Evolutionary conservation across 2,888 invertebrate species (phyloP), one percentile per base, ranked within the genome.

Genomic region (Clanis bilineata): DNA sequence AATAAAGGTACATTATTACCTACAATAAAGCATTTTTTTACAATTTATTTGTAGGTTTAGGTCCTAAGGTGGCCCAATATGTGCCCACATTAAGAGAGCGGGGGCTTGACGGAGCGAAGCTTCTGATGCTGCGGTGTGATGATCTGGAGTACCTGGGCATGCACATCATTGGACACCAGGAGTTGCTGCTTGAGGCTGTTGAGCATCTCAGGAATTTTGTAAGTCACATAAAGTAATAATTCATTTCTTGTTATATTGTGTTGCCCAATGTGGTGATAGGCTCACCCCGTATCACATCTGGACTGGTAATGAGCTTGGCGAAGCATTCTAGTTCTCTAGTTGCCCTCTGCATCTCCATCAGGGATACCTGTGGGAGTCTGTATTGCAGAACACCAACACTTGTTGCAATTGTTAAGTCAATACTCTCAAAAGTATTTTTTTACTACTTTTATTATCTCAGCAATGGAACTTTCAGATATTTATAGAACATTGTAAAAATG

Each of bases 111-210:
- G 99, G 98, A 6, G 93, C 95, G 71, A 95, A 96, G 75, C 93
- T 99, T 79, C 93, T 98, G 69, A 95, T 95, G 81, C 93, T 98
- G 74, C 95, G 97, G 62, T 96, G 97, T 56, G 97, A 97, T 81
- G 98, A 98, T 88, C 93, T 99, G 66, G 96, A 97, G 79, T 95
- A 96, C 80, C 93, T 98, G 59, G 97, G 97, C 22, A 95, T 99
- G 77, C 92, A 93, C 64, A 95, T 96, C 80, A 94, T 99, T 65
- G 98, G 98, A 9, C 98, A 98, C 83, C 98, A 98, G 85, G 98
- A 98, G 83, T 94, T 98, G 58, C 95, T 99, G 65, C 93, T 99
- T 51, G 98, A 98, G 85, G 98, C 98, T 56, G 96, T 98, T 12
- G 97, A 98, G 74, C 96, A 97, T 72, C 93, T 99, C 54, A 93